Evolutionary conservation across 1,140 invertebrate species (phyloP), one percentile per base, ranked within the genome.

Genomic region (Aphelenchoides avenae): DNA sequence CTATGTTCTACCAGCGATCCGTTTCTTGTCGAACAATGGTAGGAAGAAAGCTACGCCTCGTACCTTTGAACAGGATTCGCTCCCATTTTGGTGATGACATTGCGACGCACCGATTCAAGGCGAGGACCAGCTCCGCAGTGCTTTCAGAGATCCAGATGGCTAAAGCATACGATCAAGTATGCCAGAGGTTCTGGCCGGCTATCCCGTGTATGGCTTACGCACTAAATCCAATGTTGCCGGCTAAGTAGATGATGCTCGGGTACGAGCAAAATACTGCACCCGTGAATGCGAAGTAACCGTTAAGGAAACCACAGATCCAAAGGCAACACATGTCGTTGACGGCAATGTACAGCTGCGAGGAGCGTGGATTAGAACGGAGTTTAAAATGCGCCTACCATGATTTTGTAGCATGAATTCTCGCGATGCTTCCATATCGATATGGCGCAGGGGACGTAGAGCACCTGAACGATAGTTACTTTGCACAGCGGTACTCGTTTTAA

Each of bases 1-100:
- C 18, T 18, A 36, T 36, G 13, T 13, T 13, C n/a, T n/a, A n/a
- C n/a, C n/a, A n/a, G n/a, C n/a, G n/a, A n/a, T n/a, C n/a, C n/a
- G n/a, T n/a, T n/a, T n/a, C n/a, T n/a, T n/a, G n/a, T n/a, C n/a
- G n/a, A n/a, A n/a, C n/a, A n/a, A n/a, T n/a, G n/a, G n/a, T n/a
- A n/a, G n/a, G n/a, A n/a, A n/a, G n/a, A n/a, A n/a, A n/a, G n/a
- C n/a, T n/a, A n/a, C n/a, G n/a, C n/a, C n/a, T n/a, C 34, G n/a
- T 11, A 46, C 43, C 43, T 46, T 24, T 46, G n/a, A 46, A 46
- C 3, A 46, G n/a, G 3, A 34, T 46, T 24, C 34, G 34, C 34
- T 46, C 43, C 43, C 43, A 46, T 15, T 46, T 46, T 24, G 43
- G 43, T 4, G 43, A 46, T 11, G 26, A 46, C 15, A 46, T 46